phyloP scores from a whole-genome alignment of 2,888 invertebrate species.

The Orthonychiurus folsomi region DNA sequence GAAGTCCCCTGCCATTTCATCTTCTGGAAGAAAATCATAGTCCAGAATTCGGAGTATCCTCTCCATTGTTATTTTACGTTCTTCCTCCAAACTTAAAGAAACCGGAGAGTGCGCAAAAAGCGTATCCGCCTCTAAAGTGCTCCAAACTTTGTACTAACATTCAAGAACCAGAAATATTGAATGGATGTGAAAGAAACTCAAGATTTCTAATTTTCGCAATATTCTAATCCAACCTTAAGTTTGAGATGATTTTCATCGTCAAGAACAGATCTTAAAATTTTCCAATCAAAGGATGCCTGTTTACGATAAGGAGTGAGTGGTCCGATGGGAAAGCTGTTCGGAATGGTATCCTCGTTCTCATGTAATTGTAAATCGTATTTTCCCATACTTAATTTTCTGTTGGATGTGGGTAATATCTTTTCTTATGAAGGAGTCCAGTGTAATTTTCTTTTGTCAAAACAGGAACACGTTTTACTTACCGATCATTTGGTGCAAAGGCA shows the following conservation, averaged over 20 bases:
- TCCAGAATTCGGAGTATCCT: slow-evolving; percentile 57
- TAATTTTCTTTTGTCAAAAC: too few relatives aligned
- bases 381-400: background rate
- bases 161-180: background rate
- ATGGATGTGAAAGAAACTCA: background rate
- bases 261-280: slow-evolving; percentile 65
- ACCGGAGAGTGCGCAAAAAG: slow-evolving; percentile 50
- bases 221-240: slow-evolving; percentile 57
- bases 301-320: slow-evolving; percentile 71
- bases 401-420: too few relatives aligned
- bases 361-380: background rate
- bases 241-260: slow-evolving; percentile 67
- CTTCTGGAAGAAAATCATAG: slow-evolving; percentile 52
- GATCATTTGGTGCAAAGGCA: too few relatives aligned
- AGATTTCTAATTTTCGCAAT: background rate
- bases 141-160: slow-evolving; percentile 52
- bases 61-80: slow-evolving; percentile 53
- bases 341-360: background rate
- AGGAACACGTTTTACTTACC: too few relatives aligned
- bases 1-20: slow-evolving; percentile 13
- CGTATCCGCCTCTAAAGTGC: slow-evolving; percentile 53
- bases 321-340: slow-evolving; percentile 47
- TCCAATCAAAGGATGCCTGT: slow-evolving; percentile 77
- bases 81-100: slow-evolving; percentile 46
- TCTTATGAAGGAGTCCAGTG: too few relatives aligned